Conservation (phyloP, 2,797 vertebrate genomes). For the Sebastes taczanowskii region DNA sequence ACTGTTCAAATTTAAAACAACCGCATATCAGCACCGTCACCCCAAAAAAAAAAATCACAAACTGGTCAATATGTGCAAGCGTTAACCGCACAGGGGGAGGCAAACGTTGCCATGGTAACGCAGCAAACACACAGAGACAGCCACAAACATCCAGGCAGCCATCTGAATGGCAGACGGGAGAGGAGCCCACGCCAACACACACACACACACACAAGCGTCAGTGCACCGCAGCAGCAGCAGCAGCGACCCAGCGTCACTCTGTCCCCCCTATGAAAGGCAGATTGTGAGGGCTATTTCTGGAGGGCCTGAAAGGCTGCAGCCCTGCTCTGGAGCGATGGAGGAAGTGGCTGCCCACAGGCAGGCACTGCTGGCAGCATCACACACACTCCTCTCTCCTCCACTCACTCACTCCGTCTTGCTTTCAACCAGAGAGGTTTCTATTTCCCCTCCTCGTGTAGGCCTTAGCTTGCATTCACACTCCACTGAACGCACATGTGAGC, state of each 20-base stretch:
- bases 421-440: conserved; percentile 13
- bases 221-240: conserved; percentile 7
- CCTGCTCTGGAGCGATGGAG: conserved; percentile 51
- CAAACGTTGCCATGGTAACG: conserved; percentile 34
- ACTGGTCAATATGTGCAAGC: not conserved
- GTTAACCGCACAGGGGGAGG: conserved; percentile 11
- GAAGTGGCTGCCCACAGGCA: conserved; percentile 76
- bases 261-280: conserved; percentile 71
- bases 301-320: conserved; percentile 60
- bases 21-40: not conserved
- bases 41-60: not conserved
- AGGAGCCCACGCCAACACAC: conserved; percentile 14
- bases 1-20: not conserved
- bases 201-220: conserved; percentile 6
- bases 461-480: not conserved
- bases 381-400: conserved; percentile 41
- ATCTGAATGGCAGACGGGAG: conserved; percentile 30
- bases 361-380: conserved; percentile 68
- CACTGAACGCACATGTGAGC: not conserved
- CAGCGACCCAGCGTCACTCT: conserved; percentile 44
- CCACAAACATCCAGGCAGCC: conserved; percentile 33
- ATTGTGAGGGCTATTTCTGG: conserved; percentile 77
- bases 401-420: conserved; percentile 9
- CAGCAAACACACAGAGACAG: conserved; percentile 45
- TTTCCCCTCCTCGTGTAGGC: not conserved